phyloP scores from a whole-genome alignment of 2,113 vertebrate species.

The Tragelaphus imberbis region DNA sequence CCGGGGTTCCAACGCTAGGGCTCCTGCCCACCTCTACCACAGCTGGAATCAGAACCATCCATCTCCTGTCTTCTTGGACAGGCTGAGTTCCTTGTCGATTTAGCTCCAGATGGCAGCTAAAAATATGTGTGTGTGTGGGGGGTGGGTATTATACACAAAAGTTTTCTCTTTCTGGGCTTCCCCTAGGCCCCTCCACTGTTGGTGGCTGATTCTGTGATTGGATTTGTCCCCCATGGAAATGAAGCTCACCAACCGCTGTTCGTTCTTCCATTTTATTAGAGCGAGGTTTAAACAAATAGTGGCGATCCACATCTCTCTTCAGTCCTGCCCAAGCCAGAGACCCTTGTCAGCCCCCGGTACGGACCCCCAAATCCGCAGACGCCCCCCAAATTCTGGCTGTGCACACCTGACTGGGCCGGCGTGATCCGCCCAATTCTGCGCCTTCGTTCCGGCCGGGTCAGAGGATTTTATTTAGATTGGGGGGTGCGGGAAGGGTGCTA shows the following conservation, averaged over 20 bases:
- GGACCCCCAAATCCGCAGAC: not conserved
- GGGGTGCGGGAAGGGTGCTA: not conserved
- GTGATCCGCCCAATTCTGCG: not conserved
- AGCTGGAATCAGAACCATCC: accelerated
- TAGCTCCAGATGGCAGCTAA: accelerated
- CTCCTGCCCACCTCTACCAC: not conserved
- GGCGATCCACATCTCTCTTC: accelerated
- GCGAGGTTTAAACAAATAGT: not conserved
- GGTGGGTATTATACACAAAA: not conserved
- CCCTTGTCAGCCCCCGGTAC: not conserved
- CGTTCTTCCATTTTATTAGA: not conserved
- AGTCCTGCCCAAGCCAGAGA: accelerated
- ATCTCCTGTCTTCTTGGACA: not conserved
- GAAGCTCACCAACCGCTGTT: not conserved
- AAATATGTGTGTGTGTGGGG: not conserved
- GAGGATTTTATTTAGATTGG: not conserved
- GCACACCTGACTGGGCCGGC: not conserved
- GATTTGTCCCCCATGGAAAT: not conserved
- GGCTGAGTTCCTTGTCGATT: no score
- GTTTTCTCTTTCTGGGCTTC: not conserved
- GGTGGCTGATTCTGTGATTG: not conserved
- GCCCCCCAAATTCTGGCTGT: not conserved
- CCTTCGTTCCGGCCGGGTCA: not conserved
- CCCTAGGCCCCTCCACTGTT: not conserved
- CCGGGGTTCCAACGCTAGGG: accelerated